These are phyloP conservation scores for Apamea monoglypha DNA, from an alignment of 2,888 invertebrate species.

Conservation along the genomic window DNA sequence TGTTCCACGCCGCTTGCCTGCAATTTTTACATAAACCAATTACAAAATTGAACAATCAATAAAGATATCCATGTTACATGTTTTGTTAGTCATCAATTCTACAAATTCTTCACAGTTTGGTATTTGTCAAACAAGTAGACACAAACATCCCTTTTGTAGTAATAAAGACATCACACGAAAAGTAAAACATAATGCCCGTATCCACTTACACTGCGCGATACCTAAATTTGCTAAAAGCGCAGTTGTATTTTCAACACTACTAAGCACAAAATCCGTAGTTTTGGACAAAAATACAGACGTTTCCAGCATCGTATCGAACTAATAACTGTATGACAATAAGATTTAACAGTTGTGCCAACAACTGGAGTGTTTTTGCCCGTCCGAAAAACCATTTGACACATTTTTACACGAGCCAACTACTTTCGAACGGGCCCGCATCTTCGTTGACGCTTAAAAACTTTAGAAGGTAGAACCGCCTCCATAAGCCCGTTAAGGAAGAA, in stretches of 20 bases:
- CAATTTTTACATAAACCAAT: constrained; percentile 58
- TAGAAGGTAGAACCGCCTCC: not conserved
- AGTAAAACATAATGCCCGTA: constrained; percentile 20
- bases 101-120: not conserved
- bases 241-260: not conserved
- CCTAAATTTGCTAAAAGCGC: not conserved
- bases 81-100: constrained; percentile 47
- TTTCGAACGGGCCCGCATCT: not conserved
- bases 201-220: not conserved
- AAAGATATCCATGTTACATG: constrained; percentile 22
- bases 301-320: not conserved
- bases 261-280: not conserved
- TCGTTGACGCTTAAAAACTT: not conserved
- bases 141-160: constrained; percentile 44
- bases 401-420: not conserved
- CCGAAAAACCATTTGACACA: too few relatives aligned
- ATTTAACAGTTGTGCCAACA: not conserved
- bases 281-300: not conserved
- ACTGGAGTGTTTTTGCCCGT: not conserved
- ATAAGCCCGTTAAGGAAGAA: not conserved
- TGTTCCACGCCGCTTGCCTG: constrained; percentile 97
- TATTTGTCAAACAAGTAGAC: constrained; percentile 42
- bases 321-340: not conserved
- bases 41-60: constrained; percentile 17
- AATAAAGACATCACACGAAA: constrained; percentile 22